These are phyloP conservation scores for Holcopasites calliopsidis DNA, from an alignment of 1,140 invertebrate species.

Conservation along the genomic window DNA sequence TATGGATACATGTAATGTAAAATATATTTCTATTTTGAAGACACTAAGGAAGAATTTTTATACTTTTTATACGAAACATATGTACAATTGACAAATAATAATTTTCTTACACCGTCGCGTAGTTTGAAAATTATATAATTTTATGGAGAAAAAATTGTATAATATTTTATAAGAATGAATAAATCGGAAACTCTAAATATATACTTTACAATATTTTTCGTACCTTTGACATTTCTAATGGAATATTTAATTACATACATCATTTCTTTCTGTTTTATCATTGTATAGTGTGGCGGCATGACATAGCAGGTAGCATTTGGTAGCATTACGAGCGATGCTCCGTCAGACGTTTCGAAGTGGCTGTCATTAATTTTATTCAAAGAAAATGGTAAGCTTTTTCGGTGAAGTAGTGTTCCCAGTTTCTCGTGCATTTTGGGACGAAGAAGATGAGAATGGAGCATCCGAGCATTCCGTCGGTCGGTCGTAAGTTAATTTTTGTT, in stretches of 20 bases:
- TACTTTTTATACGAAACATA: conserved; percentile 61
- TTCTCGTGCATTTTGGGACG: conserved; percentile 75
- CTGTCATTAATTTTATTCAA: not conserved
- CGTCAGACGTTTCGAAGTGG: not conserved
- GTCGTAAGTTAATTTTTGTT: conserved; percentile 45
- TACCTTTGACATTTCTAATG: not conserved
- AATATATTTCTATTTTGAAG: conserved; percentile 60
- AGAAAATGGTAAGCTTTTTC: conserved; percentile 70
- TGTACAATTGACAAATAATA: conserved; percentile 60
- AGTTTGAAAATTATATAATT: conserved; percentile 29
- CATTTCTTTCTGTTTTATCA: not conserved
- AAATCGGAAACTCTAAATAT: not conserved
- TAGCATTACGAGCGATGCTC: not conserved
- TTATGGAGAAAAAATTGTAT: not conserved
- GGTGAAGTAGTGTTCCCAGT: conserved; percentile 72
- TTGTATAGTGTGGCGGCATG: not conserved
- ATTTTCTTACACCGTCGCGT: conserved; percentile 25
- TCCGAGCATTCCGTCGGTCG: conserved; percentile 34
- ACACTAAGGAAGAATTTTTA: conserved; percentile 64
- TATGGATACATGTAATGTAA: conserved; percentile 43
- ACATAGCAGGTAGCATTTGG: not conserved
- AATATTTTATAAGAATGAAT: not conserved
- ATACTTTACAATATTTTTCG: not conserved
- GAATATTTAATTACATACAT: not conserved
- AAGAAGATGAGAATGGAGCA: conserved; percentile 65